Percentiles rank a stretch among this genome's conserved stretches.
phyloP scores from a whole-genome alignment of 2,888 invertebrate species.

The Acanthosoma haemorrhoidale region DNA sequence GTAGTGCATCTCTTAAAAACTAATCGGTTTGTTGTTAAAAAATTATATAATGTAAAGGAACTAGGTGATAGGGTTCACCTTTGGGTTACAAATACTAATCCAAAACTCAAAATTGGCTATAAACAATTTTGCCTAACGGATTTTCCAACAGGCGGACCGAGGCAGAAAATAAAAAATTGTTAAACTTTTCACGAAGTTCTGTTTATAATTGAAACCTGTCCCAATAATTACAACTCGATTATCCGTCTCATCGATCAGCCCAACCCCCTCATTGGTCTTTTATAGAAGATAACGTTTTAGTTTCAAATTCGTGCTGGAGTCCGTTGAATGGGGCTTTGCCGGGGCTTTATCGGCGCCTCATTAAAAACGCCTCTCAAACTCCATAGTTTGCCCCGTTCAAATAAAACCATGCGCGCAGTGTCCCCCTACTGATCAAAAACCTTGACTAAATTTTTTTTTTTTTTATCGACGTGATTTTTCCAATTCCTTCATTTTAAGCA shows the following conservation, averaged over 20 bases:
- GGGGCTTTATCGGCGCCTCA: background rate
- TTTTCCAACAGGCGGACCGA: no score
- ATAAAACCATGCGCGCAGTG: background rate
- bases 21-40: no score
- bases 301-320: constrained; percentile 5
- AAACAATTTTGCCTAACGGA: no score
- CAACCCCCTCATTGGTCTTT: background rate
- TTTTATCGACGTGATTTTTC: background rate
- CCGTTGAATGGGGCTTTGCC: constrained; percentile 9
- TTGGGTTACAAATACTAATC: no score
- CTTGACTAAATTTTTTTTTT: background rate
- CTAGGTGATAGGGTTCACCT: no score
- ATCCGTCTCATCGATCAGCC: background rate
- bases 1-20: no score
- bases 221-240: no score
- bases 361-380: constrained; percentile 6
- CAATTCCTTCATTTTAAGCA: background rate
- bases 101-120: no score
- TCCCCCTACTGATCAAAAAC: background rate
- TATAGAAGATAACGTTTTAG: background rate
- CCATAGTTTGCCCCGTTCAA: background rate
- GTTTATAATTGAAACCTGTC: no score
- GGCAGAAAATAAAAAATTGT: no score
- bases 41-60: no score
- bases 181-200: no score